These are phyloP conservation scores for Aurelia coerulea DNA, from an alignment of 30 jellyfish, hydroid and myxozoan genomes.

Conservation along the genomic window DNA sequence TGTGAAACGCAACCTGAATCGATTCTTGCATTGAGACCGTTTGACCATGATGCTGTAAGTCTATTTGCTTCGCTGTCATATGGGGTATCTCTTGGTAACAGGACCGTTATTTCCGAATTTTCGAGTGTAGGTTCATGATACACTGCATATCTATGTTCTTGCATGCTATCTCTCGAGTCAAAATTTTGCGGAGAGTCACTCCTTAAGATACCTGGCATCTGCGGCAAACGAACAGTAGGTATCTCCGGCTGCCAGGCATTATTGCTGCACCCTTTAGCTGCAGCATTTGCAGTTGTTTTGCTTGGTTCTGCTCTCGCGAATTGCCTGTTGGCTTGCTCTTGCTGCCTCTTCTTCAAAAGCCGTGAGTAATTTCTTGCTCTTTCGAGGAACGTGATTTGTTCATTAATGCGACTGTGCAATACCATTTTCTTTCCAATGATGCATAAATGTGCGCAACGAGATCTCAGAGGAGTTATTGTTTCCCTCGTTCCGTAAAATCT, in stretches of 20 bases:
- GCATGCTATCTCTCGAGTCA: slow-evolving; percentile 4
- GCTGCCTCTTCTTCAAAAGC: slow-evolving; percentile 4
- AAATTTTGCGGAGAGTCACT: not conserved
- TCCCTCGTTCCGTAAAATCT: slow-evolving; percentile 10
- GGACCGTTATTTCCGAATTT: slow-evolving; percentile 2
- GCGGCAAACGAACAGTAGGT: slow-evolving; percentile 11
- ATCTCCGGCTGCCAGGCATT: slow-evolving; percentile 14
- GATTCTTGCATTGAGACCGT: not conserved
- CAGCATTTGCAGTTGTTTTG: slow-evolving; percentile 1
- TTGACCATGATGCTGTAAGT: not conserved
- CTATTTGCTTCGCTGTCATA: not conserved
- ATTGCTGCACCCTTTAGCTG: not conserved
- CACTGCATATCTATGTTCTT: slow-evolving; percentile 15
- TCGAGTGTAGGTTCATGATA: not conserved
- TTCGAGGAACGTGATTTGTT: slow-evolving; percentile 38
- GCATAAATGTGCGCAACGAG: slow-evolving; percentile 54
- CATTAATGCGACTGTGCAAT: slow-evolving; percentile 35
- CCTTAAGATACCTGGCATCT: not conserved
- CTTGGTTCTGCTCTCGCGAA: not conserved
- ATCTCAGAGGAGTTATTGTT: not conserved
- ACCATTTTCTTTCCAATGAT: slow-evolving; percentile 45
- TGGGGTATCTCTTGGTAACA: slow-evolving; percentile 2
- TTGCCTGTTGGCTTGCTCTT: no score
- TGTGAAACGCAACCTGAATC: slow-evolving; percentile 54
- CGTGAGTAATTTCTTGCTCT: slow-evolving; percentile 48